Evolutionary conservation across 2,888 invertebrate genomes (phyloP).

Genomic region (Schizotus pectinicornis): DNA sequence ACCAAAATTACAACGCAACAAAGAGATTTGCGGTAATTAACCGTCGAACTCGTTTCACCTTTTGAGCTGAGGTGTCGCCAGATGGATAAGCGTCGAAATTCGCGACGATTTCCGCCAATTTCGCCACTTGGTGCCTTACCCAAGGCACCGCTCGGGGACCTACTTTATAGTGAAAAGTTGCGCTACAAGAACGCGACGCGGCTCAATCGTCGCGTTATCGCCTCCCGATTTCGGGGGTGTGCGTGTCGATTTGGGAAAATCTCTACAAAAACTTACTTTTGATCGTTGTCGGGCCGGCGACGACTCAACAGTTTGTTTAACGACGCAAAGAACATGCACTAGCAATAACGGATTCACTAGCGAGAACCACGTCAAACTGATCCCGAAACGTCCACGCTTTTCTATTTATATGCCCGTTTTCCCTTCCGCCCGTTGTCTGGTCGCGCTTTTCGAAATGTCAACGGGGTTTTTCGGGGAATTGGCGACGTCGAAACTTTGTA

Average conservation of each 20-base stretch:
- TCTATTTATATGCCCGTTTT: slow-evolving; percentile 45
- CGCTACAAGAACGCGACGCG: background rate
- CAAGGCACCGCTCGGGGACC: slow-evolving; percentile 5
- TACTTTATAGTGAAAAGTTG: background rate
- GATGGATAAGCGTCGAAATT: slow-evolving; percentile 11
- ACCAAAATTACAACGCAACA: slow-evolving; percentile 7
- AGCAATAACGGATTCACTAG: slow-evolving; percentile 3
- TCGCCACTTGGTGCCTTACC: slow-evolving; percentile 1
- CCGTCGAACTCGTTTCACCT: too few relatives aligned
- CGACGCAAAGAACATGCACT: background rate
- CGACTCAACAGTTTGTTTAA: background rate
- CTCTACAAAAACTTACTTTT: background rate
- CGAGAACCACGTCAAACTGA: slow-evolving; percentile 40
- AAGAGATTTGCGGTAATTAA: slow-evolving; percentile 2
- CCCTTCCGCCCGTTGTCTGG: slow-evolving; percentile 29
- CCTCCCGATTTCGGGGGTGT: background rate
- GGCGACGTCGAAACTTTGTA: slow-evolving; percentile 3
- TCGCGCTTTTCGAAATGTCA: slow-evolving; percentile 24
- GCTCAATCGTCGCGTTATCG: background rate
- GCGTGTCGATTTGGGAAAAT: background rate
- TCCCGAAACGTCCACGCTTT: slow-evolving; percentile 35
- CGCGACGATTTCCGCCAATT: slow-evolving; percentile 1
- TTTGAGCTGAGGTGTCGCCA: too few relatives aligned
- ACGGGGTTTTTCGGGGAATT: slow-evolving; percentile 9
- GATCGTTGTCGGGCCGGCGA: background rate